phyloP scores from a whole-genome alignment of 1,140 invertebrate genomes.

The Saccostrea glomerata region DNA sequence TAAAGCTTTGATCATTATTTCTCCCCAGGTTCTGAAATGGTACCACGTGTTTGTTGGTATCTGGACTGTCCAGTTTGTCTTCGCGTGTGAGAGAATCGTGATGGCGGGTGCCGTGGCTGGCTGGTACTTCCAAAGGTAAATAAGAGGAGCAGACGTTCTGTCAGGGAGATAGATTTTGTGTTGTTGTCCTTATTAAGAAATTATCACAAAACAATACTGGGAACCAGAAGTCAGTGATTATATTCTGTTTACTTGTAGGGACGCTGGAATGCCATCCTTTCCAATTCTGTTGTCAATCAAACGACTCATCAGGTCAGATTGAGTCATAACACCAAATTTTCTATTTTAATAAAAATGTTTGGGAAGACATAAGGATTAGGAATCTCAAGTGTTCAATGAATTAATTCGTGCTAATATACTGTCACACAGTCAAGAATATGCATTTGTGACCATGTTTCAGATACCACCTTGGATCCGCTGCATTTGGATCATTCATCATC shows the following conservation, averaged over 20 bases:
- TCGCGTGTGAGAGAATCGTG: slow-evolving; percentile 39
- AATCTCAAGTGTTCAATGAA: too few species aligned
- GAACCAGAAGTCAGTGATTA: background rate
- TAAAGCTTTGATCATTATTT: background rate
- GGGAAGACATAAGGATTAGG: too few species aligned
- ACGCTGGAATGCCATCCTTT: slow-evolving; percentile 51
- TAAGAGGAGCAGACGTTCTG: background rate
- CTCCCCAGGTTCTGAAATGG: background rate
- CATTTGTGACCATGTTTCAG: slow-evolving; percentile 54
- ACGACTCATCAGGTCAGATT: slow-evolving; percentile 58
- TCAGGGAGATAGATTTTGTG: background rate
- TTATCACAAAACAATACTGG: background rate
- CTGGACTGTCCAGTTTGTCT: slow-evolving; percentile 28
- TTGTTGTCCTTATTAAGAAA: background rate
- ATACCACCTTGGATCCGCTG: slow-evolving; percentile 93
- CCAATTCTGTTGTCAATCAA: slow-evolving; percentile 57
- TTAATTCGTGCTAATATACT: too few species aligned
- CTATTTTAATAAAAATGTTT: too few species aligned
- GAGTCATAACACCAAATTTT: too few species aligned
- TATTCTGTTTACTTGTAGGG: slow-evolving; percentile 54
- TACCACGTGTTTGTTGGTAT: background rate
- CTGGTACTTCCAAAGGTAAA: slow-evolving; percentile 25
- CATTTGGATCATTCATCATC: slow-evolving; percentile 93
- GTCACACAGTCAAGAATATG: background rate
- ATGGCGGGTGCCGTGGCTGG: slow-evolving; percentile 9